Percentiles rank a stretch among this genome's conserved stretches.
phyloP scores from a whole-genome alignment of 2,888 invertebrate genomes.

The Napeogenes inachia region DNA sequence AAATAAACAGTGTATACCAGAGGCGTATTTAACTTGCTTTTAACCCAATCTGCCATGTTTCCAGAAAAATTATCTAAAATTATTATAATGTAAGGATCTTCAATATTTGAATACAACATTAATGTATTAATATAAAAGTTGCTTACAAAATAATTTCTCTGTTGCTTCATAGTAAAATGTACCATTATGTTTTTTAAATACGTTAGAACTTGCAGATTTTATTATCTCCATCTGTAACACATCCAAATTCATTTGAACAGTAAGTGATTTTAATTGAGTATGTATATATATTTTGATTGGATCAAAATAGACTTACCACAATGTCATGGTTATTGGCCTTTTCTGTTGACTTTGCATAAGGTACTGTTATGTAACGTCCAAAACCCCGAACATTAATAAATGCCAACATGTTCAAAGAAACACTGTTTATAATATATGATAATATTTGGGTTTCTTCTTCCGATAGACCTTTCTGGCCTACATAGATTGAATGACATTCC shows the following conservation, averaged over 20 bases:
- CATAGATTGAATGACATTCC: slow-evolving; percentile 51
- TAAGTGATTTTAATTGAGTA: neutral
- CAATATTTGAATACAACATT: neutral
- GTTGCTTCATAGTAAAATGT: slow-evolving; percentile 52
- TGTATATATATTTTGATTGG: neutral
- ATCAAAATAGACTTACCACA: slow-evolving; percentile 43
- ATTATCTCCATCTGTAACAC: slow-evolving; percentile 54
- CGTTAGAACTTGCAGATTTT: slow-evolving; percentile 41
- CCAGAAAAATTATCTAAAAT: slow-evolving; percentile 57
- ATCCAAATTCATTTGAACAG: slow-evolving; percentile 7
- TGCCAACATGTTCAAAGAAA: slow-evolving; percentile 50
- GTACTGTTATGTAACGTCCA: slow-evolving; percentile 53
- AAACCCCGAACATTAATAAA: slow-evolving; percentile 61
- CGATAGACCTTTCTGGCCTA: slow-evolving; percentile 48
- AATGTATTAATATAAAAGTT: neutral
- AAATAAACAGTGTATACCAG: slow-evolving; percentile 58
- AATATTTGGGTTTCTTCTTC: slow-evolving; percentile 56
- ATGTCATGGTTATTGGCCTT: slow-evolving; percentile 51
- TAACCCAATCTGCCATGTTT: slow-evolving; percentile 66
- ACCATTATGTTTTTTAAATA: slow-evolving; percentile 40
- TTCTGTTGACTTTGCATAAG: slow-evolving; percentile 43
- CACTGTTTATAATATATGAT: slow-evolving; percentile 46
- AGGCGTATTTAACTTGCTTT: slow-evolving; percentile 57
- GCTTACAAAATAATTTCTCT: slow-evolving; percentile 53
- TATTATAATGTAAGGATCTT: neutral